A percentile compares a stretch with the other conserved stretches of the same genome.
Conservation (phyloP, 2,888 invertebrate genomes). For the Phragmatobia fuliginosa region DNA sequence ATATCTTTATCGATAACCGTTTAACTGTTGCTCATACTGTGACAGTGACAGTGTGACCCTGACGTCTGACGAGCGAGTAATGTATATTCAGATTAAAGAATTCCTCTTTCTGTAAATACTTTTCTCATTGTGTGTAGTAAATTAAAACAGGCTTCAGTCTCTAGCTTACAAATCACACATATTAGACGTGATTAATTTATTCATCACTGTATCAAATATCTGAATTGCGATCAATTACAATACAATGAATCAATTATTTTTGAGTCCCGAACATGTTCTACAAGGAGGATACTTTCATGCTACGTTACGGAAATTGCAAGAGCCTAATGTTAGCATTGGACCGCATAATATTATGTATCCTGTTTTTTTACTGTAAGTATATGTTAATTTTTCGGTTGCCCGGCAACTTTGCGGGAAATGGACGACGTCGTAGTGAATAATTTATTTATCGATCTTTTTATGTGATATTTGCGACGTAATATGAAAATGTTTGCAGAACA, state of each 20-base stretch:
- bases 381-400: not conserved
- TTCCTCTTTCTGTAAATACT: not conserved
- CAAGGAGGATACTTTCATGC: constrained; percentile 95
- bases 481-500: not conserved
- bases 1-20: no score
- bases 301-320: constrained; percentile 93
- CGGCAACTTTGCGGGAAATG: not conserved
- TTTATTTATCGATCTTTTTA: constrained; percentile 1
- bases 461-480: not conserved
- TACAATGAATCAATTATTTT: constrained; percentile 71
- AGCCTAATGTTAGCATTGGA: constrained; percentile 89
- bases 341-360: constrained; percentile 95
- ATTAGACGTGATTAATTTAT: not conserved
- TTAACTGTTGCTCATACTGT: no score
- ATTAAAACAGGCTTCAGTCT: not conserved
- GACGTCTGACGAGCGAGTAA: not conserved
- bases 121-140: not conserved
- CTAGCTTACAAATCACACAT: not conserved
- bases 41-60: not conserved
- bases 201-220: not conserved
- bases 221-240: not conserved
- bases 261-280: constrained; percentile 88
- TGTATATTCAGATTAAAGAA: not conserved
- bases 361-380: constrained; percentile 92
- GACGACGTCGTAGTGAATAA: not conserved